Conservation (phyloP, 2,888 invertebrate genomes). For the Chouioia cunea region DNA sequence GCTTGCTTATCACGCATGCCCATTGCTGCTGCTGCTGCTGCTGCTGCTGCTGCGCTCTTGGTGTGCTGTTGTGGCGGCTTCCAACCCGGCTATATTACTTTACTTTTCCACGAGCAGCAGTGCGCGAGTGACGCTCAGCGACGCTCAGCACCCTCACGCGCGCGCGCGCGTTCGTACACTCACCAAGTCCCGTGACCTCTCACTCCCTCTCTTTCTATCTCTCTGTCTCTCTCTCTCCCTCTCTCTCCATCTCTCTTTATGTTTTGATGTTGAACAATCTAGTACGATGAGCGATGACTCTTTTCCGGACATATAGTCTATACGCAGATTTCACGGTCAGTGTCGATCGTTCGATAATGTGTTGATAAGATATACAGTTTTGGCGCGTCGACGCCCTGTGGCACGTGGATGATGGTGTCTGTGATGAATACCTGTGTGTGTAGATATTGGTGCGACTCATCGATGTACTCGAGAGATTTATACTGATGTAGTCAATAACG, state of each 20-base stretch:
- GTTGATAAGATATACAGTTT: neutral
- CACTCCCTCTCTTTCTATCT: conserved; percentile 22
- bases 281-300: neutral
- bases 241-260: conserved; percentile 22
- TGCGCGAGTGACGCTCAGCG: conserved; percentile 35
- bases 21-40: conserved; percentile 48
- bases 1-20: conserved; percentile 59
- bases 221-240: conserved; percentile 6
- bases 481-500: too few species aligned
- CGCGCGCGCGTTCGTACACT: conserved; percentile 27
- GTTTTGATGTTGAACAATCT: neutral
- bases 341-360: neutral
- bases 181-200: conserved; percentile 40
- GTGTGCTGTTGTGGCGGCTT: conserved; percentile 9
- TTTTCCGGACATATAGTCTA: neutral
- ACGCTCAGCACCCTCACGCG: conserved; percentile 15
- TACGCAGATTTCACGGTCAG: conserved; percentile 10
- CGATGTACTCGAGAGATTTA: neutral
- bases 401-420: conserved; percentile 5
- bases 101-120: neutral
- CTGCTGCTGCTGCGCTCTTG: neutral
- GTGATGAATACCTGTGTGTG: neutral
- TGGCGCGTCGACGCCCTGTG: conserved; percentile 2
- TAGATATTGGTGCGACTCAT: neutral
- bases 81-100: conserved; percentile 28